A percentile compares a stretch with the other conserved stretches of the same genome.
Conservation (phyloP, 2,113 vertebrate genomes). For the Thermophis baileyi region DNA sequence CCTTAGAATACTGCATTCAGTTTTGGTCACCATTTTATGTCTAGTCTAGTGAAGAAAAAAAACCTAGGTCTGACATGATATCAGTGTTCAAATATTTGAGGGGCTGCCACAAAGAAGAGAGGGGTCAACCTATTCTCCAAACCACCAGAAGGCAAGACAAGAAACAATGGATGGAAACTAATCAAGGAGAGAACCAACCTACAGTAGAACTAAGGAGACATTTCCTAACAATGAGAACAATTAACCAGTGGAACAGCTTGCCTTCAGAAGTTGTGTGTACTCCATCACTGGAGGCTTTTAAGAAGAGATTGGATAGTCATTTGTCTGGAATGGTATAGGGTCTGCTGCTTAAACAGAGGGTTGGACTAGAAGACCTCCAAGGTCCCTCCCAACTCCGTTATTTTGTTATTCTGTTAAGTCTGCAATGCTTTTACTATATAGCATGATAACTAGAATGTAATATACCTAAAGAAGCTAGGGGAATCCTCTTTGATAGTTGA, state of each 20-base stretch:
- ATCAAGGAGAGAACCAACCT: neutral
- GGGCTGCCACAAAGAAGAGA: neutral
- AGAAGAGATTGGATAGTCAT: neutral
- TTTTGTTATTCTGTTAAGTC: neutral
- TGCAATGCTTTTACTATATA: neutral
- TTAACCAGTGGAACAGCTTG: neutral
- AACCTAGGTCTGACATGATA: neutral
- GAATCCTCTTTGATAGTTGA: neutral
- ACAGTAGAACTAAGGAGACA: neutral
- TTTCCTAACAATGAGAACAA: neutral
- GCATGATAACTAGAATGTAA: neutral
- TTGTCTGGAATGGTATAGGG: neutral
- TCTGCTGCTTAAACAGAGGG: neutral
- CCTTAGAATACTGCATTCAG: neutral
- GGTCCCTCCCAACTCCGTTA: neutral
- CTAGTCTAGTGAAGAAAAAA: neutral
- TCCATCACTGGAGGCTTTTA: neutral
- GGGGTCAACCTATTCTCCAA: neutral
- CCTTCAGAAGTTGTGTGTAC: neutral
- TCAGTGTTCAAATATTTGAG: neutral
- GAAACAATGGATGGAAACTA: neutral
- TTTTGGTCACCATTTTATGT: neutral
- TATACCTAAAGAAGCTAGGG: neutral
- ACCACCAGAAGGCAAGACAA: neutral
- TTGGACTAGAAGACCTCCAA: neutral